Evolutionary conservation across 2,797 vertebrate species (phyloP), one percentile per base, ranked within the genome.

Genomic region (Eleutherodactylus coqui): DNA sequence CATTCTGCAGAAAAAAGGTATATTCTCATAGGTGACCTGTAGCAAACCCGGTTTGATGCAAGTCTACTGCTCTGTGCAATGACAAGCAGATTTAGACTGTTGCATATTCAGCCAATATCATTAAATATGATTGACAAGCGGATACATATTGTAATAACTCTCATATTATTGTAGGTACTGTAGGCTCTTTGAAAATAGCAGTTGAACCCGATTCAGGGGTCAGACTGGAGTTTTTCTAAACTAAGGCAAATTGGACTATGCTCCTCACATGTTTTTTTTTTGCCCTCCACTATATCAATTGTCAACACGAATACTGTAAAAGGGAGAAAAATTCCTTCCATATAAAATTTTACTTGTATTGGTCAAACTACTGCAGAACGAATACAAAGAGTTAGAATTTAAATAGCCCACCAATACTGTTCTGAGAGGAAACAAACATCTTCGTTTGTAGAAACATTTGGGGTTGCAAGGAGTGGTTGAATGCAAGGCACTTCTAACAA

Each of bases 401-500:
- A 13, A 47, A 43, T 36, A 53, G 73, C 16, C 49, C 64, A 60
- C 10, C 36, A 47, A 69, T 45, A 32, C 49, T 36, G 38, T 64
- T 75, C 19, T 45, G 13, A 32, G 45, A 53, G 80, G 79, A 75
- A 16, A 75, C 21, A 55, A 24, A 51, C 8, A 55, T 58, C 32
- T n/a, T 17, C 21, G 43, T 24, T 53, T 45, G 7, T 45, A 45
- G 24, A 27, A 58, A 73, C 64, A 45, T 45, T n/a, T 27, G 38
- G 69, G 82, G 78, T 27, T 84, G 77, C 45, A 81, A 53, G 2
- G 5, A 75, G 76, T 64, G 53, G 53, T 70, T 43, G 16, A 79
- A 84, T 84, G 77, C 82, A 81, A 87, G 86, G 86, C 86, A 84
- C 86, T 85, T 80, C 67, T 38, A 87, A 85, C 82, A 87, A 64